Conservation (phyloP, 2,888 invertebrate genomes). For the Chalcis sispes region DNA sequence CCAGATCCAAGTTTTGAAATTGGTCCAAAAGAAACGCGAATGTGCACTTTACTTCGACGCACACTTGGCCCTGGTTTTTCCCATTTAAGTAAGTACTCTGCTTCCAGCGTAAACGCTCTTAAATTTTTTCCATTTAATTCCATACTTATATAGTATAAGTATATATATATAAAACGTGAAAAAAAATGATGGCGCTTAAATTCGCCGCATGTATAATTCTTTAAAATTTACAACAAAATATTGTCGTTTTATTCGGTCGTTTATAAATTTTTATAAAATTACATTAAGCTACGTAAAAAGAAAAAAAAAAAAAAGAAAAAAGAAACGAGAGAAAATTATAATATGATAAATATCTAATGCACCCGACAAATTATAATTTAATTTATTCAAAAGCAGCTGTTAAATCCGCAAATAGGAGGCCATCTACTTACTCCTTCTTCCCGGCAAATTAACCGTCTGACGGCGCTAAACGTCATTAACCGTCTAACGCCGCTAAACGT, state of each 20-base stretch:
- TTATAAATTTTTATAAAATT: neutral
- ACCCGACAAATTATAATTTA: conserved; percentile 14
- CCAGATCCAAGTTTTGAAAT: conserved; percentile 43
- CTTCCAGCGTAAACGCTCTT: neutral
- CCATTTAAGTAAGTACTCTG: conserved; percentile 48
- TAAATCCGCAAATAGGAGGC: conserved; percentile 6
- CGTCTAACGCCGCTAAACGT: too few species aligned
- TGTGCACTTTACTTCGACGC: conserved; percentile 52
- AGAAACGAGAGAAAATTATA: too few species aligned
- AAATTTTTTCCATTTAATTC: conserved; percentile 8
- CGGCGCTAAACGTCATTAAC: too few species aligned
- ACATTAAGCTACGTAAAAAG: neutral
- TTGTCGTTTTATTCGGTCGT: neutral
- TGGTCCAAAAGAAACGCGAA: conserved; percentile 48
- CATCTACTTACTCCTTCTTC: too few species aligned
- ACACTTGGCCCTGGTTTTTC: conserved; percentile 39
- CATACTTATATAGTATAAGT: too few species aligned
- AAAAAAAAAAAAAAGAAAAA: neutral
- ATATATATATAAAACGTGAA: too few species aligned
- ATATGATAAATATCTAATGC: neutral
- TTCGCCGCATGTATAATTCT: too few species aligned
- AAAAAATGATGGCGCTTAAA: too few species aligned
- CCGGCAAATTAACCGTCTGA: too few species aligned
- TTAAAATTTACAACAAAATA: neutral
- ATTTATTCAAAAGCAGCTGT: conserved; percentile 21